These are phyloP conservation scores for Sitophilus oryzae DNA, from an alignment of 1,140 invertebrate genomes.

Conservation along the genomic window DNA sequence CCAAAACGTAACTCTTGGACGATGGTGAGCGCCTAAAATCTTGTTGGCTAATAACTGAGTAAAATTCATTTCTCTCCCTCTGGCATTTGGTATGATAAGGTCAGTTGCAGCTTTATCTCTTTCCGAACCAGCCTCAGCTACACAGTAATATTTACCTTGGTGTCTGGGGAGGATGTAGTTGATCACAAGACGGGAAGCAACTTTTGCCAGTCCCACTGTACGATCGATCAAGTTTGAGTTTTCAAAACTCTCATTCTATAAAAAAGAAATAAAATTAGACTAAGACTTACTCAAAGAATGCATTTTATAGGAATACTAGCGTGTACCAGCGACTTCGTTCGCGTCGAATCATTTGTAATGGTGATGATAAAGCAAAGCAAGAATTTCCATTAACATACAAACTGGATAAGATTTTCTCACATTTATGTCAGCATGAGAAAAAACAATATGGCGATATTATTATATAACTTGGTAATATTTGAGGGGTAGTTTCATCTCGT, in stretches of 20 bases:
- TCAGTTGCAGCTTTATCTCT: slow-evolving; percentile 50
- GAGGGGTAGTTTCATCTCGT: too few relatives aligned
- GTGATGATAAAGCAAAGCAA: too few relatives aligned
- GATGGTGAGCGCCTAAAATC: slow-evolving; percentile 44
- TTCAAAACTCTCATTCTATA: slow-evolving; percentile 44
- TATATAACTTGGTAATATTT: too few relatives aligned
- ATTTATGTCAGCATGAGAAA: too few relatives aligned
- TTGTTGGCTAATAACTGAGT: slow-evolving; percentile 39
- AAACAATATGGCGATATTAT: too few relatives aligned
- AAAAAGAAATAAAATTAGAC: slow-evolving; percentile 17
- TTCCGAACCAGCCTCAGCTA: slow-evolving; percentile 58
- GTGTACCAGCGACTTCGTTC: too few relatives aligned
- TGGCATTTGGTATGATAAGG: slow-evolving; percentile 43
- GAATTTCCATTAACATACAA: too few relatives aligned
- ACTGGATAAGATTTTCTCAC: too few relatives aligned
- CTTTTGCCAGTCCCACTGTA: slow-evolving; percentile 50
- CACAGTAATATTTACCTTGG: slow-evolving; percentile 63
- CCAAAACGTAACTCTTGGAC: slow-evolving; percentile 50
- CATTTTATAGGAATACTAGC: too few relatives aligned
- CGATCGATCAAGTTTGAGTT: slow-evolving; percentile 48
- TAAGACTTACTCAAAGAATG: too few relatives aligned
- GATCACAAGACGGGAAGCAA: slow-evolving; percentile 61
- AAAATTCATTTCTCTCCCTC: slow-evolving; percentile 33
- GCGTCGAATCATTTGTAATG: too few relatives aligned
- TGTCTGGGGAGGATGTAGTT: slow-evolving; percentile 54